Evolutionary conservation across 2,797 vertebrate genomes (phyloP).

Genomic region (Silurus lanzhouensis): DNA sequence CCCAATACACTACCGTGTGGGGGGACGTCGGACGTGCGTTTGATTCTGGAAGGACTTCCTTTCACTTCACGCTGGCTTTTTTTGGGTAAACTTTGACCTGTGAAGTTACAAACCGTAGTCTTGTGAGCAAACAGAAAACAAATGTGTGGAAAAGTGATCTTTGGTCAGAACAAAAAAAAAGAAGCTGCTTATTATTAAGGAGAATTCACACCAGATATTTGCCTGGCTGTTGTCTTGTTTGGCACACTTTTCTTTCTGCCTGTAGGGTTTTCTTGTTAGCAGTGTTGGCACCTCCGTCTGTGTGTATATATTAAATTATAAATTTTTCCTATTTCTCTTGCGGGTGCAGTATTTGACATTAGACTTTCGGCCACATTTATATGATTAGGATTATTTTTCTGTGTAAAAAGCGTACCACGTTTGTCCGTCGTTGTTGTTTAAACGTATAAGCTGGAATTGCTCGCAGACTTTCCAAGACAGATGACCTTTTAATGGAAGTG

Average conservation of each 20-base stretch:
- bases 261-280: neutral
- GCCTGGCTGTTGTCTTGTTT: neutral
- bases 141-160: neutral
- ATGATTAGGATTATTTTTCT: neutral
- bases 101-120: neutral
- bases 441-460: neutral
- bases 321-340: neutral
- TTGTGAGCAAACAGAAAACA: neutral
- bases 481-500: constrained; percentile 23
- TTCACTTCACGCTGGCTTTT: neutral
- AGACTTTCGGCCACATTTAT: neutral
- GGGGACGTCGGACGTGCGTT: neutral
- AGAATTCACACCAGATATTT: neutral
- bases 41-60: too few species aligned
- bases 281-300: neutral
- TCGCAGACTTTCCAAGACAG: constrained; percentile 6
- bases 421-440: neutral
- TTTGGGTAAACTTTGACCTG: neutral
- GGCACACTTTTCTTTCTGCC: neutral
- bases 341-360: neutral
- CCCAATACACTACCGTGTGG: neutral
- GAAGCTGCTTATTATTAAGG: neutral
- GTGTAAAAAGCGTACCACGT: neutral
- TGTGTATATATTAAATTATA: neutral
- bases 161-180: neutral